Percentiles rank a stretch among this genome's conserved stretches.
phyloP scores from a whole-genome alignment of 2,888 invertebrate genomes.

The Diloba caeruleocephala region DNA sequence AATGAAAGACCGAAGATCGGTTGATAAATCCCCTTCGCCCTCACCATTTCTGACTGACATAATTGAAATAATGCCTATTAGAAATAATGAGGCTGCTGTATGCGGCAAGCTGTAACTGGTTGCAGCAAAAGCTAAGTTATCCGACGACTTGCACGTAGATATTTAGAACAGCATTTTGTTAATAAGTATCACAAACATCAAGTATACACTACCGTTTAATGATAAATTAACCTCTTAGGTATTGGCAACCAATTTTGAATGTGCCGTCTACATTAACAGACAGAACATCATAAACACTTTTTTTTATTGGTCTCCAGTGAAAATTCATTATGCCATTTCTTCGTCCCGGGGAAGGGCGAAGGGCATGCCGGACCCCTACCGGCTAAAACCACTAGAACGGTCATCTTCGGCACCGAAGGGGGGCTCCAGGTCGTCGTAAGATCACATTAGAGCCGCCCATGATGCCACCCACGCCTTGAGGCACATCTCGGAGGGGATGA shows the following conservation, averaged over 20 bases:
- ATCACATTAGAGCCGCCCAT: too few relatives aligned
- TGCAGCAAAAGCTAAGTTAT: constrained; percentile 65
- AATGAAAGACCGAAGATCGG: constrained; percentile 13
- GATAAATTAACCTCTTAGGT: constrained; percentile 2
- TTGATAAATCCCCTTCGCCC: constrained; percentile 14
- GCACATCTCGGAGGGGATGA: too few relatives aligned
- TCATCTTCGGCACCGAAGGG: too few relatives aligned
- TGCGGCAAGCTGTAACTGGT: constrained; percentile 66
- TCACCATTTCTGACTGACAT: too few relatives aligned
- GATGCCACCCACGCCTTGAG: too few relatives aligned
- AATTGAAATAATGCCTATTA: constrained; percentile 42
- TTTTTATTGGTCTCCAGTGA: too few relatives aligned
- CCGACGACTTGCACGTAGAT: constrained; percentile 63
- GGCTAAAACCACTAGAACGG: too few relatives aligned
- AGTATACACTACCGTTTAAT: constrained; percentile 11
- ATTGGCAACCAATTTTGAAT: too few relatives aligned
- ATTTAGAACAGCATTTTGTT: constrained; percentile 57
- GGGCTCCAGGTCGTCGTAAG: too few relatives aligned
- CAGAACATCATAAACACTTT: neutral
- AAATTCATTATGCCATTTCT: too few relatives aligned
- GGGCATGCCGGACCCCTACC: too few relatives aligned
- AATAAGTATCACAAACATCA: constrained; percentile 31
- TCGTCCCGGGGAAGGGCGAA: too few relatives aligned
- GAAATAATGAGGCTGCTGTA: constrained; percentile 55
- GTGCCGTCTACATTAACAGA: neutral